Percentiles rank a stretch among this genome's conserved stretches.
Conservation (phyloP, 2,888 invertebrate genomes). For the Ochlodes sylvanus region DNA sequence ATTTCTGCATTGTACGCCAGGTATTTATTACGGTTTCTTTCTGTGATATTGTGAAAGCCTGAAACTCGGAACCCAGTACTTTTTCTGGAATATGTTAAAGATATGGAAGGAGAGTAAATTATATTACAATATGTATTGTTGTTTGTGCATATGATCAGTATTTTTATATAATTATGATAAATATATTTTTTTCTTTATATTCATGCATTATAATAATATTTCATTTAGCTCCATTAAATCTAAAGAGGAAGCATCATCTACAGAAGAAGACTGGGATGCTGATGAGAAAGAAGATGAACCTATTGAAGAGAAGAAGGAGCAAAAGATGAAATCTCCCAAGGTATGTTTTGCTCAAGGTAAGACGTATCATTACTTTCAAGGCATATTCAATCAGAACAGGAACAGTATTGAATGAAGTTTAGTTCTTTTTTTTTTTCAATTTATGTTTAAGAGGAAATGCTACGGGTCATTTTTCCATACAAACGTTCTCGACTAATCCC, state of each 20-base stretch:
- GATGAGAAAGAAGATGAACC: constrained; percentile 77
- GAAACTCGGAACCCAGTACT: background rate
- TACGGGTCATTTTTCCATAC: too few species aligned
- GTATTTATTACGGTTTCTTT: constrained; percentile 3
- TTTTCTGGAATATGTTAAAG: background rate
- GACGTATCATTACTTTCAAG: too few species aligned
- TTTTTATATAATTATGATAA: background rate
- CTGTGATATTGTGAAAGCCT: background rate
- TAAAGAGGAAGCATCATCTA: constrained; percentile 78
- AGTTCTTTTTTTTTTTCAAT: too few species aligned
- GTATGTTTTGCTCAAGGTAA: constrained; percentile 48
- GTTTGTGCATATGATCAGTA: constrained; percentile 1
- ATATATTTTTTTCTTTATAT: background rate
- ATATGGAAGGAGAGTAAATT: background rate
- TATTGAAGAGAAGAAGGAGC: constrained; percentile 72
- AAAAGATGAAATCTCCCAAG: constrained; percentile 73
- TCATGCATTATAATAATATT: background rate
- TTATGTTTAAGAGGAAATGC: too few species aligned
- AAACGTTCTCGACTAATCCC: too few species aligned
- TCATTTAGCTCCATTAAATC: constrained; percentile 71
- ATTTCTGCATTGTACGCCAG: constrained; percentile 3
- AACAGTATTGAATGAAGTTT: too few species aligned
- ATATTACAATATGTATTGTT: background rate
- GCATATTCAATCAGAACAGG: too few species aligned
- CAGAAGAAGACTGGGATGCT: constrained; percentile 80